Evolutionary conservation across 2,797 vertebrate species (phyloP).

Genomic region (Xenopus petersii): DNA sequence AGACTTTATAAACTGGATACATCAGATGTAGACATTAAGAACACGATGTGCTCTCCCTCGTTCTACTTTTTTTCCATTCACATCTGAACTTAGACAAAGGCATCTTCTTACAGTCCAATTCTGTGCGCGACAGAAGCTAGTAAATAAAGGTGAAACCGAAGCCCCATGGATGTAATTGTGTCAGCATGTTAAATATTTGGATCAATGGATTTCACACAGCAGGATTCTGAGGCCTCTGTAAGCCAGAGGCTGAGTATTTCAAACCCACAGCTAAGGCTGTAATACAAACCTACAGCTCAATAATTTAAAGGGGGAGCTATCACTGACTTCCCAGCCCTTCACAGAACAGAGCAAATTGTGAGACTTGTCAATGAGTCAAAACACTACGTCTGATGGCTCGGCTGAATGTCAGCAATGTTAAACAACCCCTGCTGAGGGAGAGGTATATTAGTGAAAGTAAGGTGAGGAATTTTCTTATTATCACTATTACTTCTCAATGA

Average conservation of each 20-base stretch:
- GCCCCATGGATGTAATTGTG: conserved; percentile 43
- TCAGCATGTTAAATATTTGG: conserved; percentile 54
- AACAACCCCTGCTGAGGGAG: conserved; percentile 42
- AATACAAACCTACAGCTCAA: conserved; percentile 77
- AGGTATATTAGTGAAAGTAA: conserved; percentile 1
- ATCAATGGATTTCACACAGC: conserved; percentile 57
- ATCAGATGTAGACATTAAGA: conserved; percentile 8
- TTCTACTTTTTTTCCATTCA: too few species aligned
- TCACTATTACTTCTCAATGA: conserved; percentile 23
- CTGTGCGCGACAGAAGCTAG: conserved; percentile 22
- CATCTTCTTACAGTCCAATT: conserved; percentile 6
- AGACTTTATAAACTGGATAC: neutral
- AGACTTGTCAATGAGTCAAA: conserved; percentile 88
- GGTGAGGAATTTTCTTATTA: conserved; percentile 1
- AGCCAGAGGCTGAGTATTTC: conserved; percentile 21
- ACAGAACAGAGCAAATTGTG: conserved; percentile 89
- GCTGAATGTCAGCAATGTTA: conserved; percentile 67
- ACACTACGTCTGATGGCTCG: conserved; percentile 65
- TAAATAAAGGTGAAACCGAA: conserved; percentile 25
- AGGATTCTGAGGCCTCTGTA: conserved; percentile 27
- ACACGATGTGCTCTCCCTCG: neutral
- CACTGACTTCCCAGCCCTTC: conserved; percentile 80
- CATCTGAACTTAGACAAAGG: neutral
- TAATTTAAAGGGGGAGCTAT: conserved; percentile 75
- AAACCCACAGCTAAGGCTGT: conserved; percentile 58